Percentiles rank a stretch among this genome's conserved stretches.
phyloP scores from a whole-genome alignment of 92 coral and sea anemone species.

The Actinostola sp. region DNA sequence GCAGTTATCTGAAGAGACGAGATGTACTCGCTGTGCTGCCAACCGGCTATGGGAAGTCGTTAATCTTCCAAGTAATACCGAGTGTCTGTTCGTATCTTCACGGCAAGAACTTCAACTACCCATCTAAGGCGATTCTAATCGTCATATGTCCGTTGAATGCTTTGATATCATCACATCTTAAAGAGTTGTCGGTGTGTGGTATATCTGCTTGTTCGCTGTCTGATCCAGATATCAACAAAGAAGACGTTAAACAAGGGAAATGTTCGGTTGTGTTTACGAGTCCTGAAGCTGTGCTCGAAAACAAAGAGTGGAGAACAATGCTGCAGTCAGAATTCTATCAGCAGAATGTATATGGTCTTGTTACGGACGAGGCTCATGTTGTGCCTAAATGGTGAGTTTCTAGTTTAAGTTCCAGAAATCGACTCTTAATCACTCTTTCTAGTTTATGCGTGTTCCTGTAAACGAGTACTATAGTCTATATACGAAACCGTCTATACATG shows the following conservation, averaged over 20 bases:
- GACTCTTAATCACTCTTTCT: no score
- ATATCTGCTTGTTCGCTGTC: slow-evolving; percentile 19
- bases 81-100: background rate
- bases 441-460: no score
- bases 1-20: slow-evolving; percentile 22
- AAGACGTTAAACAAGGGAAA: slow-evolving; percentile 5
- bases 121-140: slow-evolving; percentile 46
- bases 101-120: background rate
- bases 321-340: slow-evolving; percentile 30
- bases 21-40: slow-evolving; percentile 55
- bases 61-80: slow-evolving; percentile 49
- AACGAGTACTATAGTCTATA: no score
- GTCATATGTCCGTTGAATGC: slow-evolving; percentile 49
- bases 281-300: slow-evolving; percentile 34
- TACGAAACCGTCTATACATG: no score
- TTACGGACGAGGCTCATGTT: slow-evolving; percentile 59
- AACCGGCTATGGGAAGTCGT: slow-evolving; percentile 51
- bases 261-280: slow-evolving; percentile 42
- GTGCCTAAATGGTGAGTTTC: slow-evolving; percentile 42
- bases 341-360: slow-evolving; percentile 28
- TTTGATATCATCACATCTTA: slow-evolving; percentile 37
- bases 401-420: no score
- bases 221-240: no score
- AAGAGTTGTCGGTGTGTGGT: slow-evolving; percentile 28
- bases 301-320: slow-evolving; percentile 53